phyloP scores from a whole-genome alignment of 23 tunicate genomes.

The Phallusia fumigata region DNA sequence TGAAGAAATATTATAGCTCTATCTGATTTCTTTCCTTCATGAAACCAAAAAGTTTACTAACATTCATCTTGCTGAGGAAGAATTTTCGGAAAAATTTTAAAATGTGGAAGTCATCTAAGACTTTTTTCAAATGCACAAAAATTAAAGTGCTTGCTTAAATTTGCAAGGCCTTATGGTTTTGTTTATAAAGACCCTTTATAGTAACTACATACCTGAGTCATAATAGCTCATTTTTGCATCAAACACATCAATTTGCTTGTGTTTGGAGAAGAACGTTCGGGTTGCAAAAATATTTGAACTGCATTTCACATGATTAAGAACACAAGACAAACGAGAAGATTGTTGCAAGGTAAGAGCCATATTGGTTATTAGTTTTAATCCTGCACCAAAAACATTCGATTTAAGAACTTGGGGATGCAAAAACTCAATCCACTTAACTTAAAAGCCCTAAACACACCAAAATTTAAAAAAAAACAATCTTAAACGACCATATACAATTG shows the following conservation, averaged over 20 bases:
- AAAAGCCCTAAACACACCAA: no score
- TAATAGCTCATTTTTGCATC: conserved; percentile 52
- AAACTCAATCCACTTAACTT: no score
- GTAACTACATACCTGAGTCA: conserved; percentile 46
- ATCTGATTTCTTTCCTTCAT: conserved; percentile 1
- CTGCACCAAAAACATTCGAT: no score
- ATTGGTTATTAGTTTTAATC: neutral
- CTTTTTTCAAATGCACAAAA: no score
- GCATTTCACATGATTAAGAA: neutral
- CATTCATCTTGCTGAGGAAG: no score
- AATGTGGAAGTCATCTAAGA: no score
- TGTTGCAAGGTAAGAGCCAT: neutral
- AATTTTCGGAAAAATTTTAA: no score
- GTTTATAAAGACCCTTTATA: neutral
- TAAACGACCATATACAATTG: no score
- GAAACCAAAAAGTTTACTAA: neutral
- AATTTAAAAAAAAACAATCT: no score
- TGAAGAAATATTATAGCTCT: conserved; percentile 61
- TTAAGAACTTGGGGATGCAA: no score
- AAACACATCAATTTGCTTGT: conserved; percentile 37
- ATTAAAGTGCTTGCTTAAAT: no score
- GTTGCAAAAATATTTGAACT: neutral
- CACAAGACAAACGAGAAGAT: neutral
- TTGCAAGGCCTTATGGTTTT: no score
- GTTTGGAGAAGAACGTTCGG: neutral